Conservation (phyloP, 2,888 invertebrate species). For the Heteromyza rotundicornis region DNA sequence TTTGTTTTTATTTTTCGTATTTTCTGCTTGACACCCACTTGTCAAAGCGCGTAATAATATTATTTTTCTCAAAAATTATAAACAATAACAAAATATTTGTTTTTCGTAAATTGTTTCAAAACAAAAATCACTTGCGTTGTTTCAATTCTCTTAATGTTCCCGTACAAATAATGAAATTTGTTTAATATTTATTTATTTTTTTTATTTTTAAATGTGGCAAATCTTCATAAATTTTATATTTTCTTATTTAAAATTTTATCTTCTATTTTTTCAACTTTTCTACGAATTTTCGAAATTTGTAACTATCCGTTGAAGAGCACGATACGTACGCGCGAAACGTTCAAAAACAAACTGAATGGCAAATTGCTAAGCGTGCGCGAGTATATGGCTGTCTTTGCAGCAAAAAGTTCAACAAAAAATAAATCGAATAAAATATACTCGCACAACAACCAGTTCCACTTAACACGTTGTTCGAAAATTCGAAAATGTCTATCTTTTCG, state of each 20-base stretch:
- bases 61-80: background rate
- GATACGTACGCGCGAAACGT: background rate
- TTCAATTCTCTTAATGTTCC: background rate
- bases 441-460: background rate
- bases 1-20: background rate
- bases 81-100: background rate
- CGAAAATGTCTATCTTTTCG: background rate
- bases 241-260: too few species aligned
- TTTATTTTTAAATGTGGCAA: too few species aligned
- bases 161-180: too few species aligned
- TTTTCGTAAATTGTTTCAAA: background rate
- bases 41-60: background rate
- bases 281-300: too few species aligned
- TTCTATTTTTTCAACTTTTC: too few species aligned
- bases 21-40: slow-evolving; percentile 1
- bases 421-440: background rate
- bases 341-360: background rate
- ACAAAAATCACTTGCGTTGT: background rate
- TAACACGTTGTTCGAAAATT: slow-evolving; percentile 5
- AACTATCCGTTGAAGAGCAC: too few species aligned
- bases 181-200: too few species aligned
- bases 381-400: background rate
- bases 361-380: background rate
- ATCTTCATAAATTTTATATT: too few species aligned
- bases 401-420: background rate